These are phyloP conservation scores for Nycticryphes semicollaris DNA, from an alignment of 2,113 vertebrate genomes.

Conservation along the genomic window DNA sequence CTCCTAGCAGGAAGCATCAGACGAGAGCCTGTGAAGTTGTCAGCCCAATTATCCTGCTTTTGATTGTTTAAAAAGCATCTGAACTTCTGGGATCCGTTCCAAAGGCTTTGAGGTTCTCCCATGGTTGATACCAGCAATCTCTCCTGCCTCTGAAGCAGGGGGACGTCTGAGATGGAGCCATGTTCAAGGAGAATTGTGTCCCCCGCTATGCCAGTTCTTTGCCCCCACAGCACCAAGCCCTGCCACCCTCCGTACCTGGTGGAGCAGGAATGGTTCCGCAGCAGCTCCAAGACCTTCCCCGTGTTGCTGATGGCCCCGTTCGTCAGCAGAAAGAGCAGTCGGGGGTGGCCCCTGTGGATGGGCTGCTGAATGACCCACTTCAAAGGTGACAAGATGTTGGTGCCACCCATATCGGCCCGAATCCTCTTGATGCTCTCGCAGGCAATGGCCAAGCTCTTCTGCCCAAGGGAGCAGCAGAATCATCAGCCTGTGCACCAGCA, in stretches of 20 bases:
- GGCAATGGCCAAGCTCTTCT: conserved; percentile 86
- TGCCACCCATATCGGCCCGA: conserved; percentile 88
- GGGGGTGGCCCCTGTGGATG: conserved; percentile 82
- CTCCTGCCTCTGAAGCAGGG: background rate
- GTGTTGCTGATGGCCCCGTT: conserved; percentile 82
- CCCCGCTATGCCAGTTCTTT: background rate
- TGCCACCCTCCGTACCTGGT: conserved; percentile 75
- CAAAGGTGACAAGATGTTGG: conserved; percentile 86
- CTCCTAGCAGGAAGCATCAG: conserved; percentile 62
- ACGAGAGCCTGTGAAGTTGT: conserved; percentile 49
- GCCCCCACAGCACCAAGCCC: background rate
- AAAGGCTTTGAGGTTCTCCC: conserved; percentile 51
- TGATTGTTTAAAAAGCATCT: conserved; percentile 61
- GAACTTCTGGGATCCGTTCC: conserved; percentile 57
- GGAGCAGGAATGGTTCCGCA: conserved; percentile 83
- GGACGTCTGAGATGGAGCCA: background rate
- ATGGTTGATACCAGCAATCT: background rate
- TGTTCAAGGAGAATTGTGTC: background rate
- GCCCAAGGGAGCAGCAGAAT: background rate
- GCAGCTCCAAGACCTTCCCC: conserved; percentile 87
- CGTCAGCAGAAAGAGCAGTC: conserved; percentile 89
- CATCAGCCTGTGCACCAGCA: accelerated
- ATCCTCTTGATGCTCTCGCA: conserved; percentile 85
- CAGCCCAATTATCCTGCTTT: conserved; percentile 62
- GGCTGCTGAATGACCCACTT: conserved; percentile 89